A percentile compares a stretch with the other conserved stretches of the same genome.
Evolutionary conservation across 92 coral and sea anemone species (phyloP).

Genomic region (Umimayanthus chanpuru): DNA sequence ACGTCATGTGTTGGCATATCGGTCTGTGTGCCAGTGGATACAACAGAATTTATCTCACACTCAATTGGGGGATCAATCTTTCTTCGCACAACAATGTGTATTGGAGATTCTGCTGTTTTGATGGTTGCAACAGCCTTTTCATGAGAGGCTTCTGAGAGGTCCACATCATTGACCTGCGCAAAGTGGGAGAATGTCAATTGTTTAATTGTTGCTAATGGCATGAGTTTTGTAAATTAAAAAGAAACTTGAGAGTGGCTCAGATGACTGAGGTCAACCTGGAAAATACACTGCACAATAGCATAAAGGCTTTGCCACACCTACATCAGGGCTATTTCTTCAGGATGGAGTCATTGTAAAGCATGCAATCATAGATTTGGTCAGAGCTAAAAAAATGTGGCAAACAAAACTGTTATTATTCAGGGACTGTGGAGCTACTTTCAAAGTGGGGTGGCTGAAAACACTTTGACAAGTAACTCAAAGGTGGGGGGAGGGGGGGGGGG

Average conservation of each 20-base stretch:
- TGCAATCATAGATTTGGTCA: too few relatives aligned
- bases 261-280: neutral
- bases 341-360: neutral
- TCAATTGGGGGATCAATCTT: conserved; percentile 63
- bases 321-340: neutral
- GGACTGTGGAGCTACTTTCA: too few relatives aligned
- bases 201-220: neutral
- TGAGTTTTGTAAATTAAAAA: neutral
- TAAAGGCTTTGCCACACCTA: neutral
- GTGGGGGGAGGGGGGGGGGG: too few relatives aligned
- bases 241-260: neutral
- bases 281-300: too few relatives aligned
- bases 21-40: conserved; percentile 90
- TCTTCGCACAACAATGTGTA: conserved; percentile 73
- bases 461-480: too few relatives aligned
- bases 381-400: neutral
- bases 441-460: too few relatives aligned
- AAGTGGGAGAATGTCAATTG: conserved; percentile 1
- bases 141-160: conserved; percentile 89
- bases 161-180: conserved; percentile 80
- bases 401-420: too few relatives aligned
- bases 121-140: conserved; percentile 88
- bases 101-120: conserved; percentile 84
- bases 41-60: conserved; percentile 62
- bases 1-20: conserved; percentile 78